Evolutionary conservation across 2,888 invertebrate genomes (phyloP).

Genomic region (Ormyrus rosae): DNA sequence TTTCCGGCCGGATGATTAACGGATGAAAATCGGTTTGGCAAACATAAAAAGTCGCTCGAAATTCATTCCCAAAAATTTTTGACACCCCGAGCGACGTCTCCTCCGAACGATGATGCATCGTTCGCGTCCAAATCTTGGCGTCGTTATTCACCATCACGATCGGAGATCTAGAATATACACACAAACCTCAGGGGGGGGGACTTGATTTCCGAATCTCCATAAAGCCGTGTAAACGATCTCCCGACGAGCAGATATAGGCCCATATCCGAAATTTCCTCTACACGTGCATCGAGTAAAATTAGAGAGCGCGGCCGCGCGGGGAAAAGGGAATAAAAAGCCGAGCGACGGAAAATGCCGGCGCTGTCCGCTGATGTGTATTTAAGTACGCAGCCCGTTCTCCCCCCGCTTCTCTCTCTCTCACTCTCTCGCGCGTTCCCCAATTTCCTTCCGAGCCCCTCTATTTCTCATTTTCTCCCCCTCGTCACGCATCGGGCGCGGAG

Average conservation of each 20-base stretch:
- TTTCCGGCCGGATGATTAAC: neutral
- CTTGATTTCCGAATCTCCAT: conserved; percentile 36
- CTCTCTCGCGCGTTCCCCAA: conserved; percentile 44
- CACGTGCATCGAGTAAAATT: neutral
- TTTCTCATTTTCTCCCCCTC: conserved; percentile 55
- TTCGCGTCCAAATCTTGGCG: neutral
- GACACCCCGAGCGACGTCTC: neutral
- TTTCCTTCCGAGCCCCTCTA: conserved; percentile 55
- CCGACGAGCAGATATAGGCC: neutral
- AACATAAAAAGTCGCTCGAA: conserved; percentile 10
- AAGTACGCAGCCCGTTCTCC: conserved; percentile 55
- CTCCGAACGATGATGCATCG: conserved; percentile 13
- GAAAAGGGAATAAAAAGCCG: neutral
- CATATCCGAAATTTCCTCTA: neutral
- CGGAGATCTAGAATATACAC: neutral
- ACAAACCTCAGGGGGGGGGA: neutral
- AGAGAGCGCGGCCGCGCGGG: neutral
- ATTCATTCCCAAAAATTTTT: conserved; percentile 10
- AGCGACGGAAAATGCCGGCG: conserved; percentile 27
- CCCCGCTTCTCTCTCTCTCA: conserved; percentile 20
- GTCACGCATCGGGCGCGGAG: conserved; percentile 11
- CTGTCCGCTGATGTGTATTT: conserved; percentile 60
- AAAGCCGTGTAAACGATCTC: conserved; percentile 14
- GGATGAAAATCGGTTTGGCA: neutral
- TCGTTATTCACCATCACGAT: conserved; percentile 19